Conservation (phyloP, 2,797 vertebrate genomes). For the Phoxinus dragarum region DNA sequence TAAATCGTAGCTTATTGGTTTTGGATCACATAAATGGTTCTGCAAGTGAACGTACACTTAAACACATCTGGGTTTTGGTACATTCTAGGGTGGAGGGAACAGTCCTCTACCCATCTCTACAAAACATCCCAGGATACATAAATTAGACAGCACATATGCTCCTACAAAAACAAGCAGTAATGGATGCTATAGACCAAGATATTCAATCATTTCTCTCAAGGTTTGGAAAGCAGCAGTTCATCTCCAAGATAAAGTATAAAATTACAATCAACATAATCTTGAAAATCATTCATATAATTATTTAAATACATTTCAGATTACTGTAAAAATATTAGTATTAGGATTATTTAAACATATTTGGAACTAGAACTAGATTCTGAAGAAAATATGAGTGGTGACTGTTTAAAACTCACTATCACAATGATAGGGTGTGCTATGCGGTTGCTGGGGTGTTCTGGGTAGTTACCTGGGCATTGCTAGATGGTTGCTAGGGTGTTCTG, state of each 20-base stretch:
- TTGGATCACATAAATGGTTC: slow-evolving; percentile 51
- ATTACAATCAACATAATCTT: slow-evolving; percentile 6
- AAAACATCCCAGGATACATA: slow-evolving; percentile 28
- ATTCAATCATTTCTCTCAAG: slow-evolving; percentile 35
- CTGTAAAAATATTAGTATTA: slow-evolving; percentile 16
- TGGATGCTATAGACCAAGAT: slow-evolving; percentile 25
- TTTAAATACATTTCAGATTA: slow-evolving; percentile 18
- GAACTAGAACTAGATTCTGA: not conserved
- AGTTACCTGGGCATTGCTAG: not conserved
- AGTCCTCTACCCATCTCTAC: slow-evolving; percentile 16
- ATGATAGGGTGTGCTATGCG: not conserved
- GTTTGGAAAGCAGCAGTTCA: slow-evolving; percentile 9
- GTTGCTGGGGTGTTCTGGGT: not conserved
- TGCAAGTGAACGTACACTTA: slow-evolving; percentile 41
- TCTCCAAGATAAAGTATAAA: slow-evolving; percentile 12
- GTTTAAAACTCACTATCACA: not conserved
- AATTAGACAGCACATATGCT: slow-evolving; percentile 36
- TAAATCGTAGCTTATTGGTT: slow-evolving; percentile 54
- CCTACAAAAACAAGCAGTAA: slow-evolving; percentile 44
- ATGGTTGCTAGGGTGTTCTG: not conserved
- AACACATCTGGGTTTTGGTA: slow-evolving; percentile 42
- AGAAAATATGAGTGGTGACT: not conserved
- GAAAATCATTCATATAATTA: slow-evolving; percentile 10
- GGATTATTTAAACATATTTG: slow-evolving; percentile 14
- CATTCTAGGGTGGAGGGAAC: slow-evolving; percentile 38